A percentile compares a stretch with the other conserved stretches of the same genome.
Evolutionary conservation across 2,113 vertebrate genomes (phyloP).

Genomic region (Chunga burmeisteri): DNA sequence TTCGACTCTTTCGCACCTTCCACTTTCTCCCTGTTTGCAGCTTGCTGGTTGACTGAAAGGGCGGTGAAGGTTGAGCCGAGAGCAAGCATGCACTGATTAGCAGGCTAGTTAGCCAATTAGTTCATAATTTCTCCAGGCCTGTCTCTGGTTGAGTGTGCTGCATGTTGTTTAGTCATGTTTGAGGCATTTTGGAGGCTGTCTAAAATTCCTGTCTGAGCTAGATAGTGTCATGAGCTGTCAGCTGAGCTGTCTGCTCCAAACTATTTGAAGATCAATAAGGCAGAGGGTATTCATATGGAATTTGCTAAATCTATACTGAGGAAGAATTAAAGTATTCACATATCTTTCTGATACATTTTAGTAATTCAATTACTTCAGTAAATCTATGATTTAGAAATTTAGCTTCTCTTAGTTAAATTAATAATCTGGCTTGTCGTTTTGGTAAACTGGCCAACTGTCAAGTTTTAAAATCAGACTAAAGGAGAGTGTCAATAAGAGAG

Average conservation of each 20-base stretch:
- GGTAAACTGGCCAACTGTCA: not conserved
- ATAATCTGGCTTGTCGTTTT: not conserved
- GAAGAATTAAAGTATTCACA: not conserved
- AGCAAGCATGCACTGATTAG: not conserved
- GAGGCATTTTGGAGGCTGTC: not conserved
- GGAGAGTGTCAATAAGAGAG: not conserved
- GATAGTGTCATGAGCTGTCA: not conserved
- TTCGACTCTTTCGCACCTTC: fast-evolving
- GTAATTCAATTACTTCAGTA: not conserved
- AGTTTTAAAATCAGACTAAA: not conserved
- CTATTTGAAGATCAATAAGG: not conserved
- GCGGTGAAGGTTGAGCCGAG: not conserved
- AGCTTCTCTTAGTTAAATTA: not conserved
- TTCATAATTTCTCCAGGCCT: not conserved
- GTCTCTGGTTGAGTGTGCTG: not conserved
- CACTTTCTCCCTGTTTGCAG: not conserved
- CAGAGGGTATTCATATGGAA: not conserved
- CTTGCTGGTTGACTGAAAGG: not conserved
- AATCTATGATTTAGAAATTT: not conserved
- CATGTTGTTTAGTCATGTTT: not conserved
- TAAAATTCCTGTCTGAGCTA: not conserved
- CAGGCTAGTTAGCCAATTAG: not conserved
- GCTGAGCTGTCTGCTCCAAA: not conserved
- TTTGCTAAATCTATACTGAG: fast-evolving
- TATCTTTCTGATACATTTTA: not conserved